These are phyloP conservation scores for Alouatta palliata DNA, from an alignment of 2,113 vertebrate species.

Conservation along the genomic window DNA sequence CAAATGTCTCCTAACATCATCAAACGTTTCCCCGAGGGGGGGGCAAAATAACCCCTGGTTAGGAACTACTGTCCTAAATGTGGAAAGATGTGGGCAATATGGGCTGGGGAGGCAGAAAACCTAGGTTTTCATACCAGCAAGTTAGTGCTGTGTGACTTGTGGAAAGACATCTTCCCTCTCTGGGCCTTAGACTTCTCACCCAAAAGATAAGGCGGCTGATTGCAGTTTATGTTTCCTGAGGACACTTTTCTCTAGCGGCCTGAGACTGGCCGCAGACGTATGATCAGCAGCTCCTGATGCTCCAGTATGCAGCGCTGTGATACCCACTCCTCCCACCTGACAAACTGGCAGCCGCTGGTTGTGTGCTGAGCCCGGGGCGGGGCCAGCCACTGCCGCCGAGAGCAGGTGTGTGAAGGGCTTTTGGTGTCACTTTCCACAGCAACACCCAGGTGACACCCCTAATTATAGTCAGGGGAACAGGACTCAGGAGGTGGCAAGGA, in stretches of 20 bases:
- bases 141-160: background rate
- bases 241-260: background rate
- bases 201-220: background rate
- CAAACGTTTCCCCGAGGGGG: background rate
- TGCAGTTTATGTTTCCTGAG: background rate
- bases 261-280: background rate
- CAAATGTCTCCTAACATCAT: background rate
- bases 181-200: background rate
- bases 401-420: conserved; percentile 60
- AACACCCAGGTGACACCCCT: conserved; percentile 47
- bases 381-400: background rate
- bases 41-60: background rate
- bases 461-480: conserved; percentile 50
- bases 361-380: background rate
- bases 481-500: conserved; percentile 28
- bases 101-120: background rate
- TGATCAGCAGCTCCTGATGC: background rate
- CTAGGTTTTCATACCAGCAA: background rate
- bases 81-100: too few relatives aligned
- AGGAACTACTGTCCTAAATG: background rate
- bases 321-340: background rate
- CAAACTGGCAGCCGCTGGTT: background rate
- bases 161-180: background rate
- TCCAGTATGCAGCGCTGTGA: background rate
- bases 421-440: conserved; percentile 59